Percentiles rank a stretch among this genome's conserved stretches.
Conservation (phyloP, 2,888 invertebrate species). For the Agriopis aurantiaria region DNA sequence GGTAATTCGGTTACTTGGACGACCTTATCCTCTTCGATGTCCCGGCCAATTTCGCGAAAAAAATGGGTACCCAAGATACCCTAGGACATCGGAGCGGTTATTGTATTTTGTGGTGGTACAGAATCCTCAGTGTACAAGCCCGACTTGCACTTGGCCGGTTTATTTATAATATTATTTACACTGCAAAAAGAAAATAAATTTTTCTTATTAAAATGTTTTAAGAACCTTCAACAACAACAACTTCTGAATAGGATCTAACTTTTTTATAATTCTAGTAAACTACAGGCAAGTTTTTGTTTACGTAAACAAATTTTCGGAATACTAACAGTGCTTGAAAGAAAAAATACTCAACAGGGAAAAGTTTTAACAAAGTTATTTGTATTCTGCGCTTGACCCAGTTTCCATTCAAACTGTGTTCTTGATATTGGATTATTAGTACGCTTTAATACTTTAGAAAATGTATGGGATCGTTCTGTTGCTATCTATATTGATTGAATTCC, state of each 20-base stretch:
- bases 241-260: slow-evolving; percentile 7
- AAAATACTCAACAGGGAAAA: slow-evolving; percentile 25
- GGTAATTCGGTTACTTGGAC: too few species aligned
- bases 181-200: too few species aligned
- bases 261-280: slow-evolving; percentile 15
- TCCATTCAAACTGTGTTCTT: slow-evolving; percentile 24
- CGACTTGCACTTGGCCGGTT: too few species aligned
- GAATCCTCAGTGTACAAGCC: too few species aligned
- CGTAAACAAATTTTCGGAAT: slow-evolving; percentile 23
- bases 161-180: too few species aligned
- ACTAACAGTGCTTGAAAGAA: slow-evolving; percentile 18
- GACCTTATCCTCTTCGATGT: too few species aligned
- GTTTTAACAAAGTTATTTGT: slow-evolving; percentile 41
- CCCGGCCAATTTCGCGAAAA: too few species aligned
- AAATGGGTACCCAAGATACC: too few species aligned
- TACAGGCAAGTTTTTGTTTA: slow-evolving; percentile 9
- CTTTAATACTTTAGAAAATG: neutral
- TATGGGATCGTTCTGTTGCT: slow-evolving; percentile 1
- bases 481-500: neutral
- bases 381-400: slow-evolving; percentile 34
- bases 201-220: slow-evolving; percentile 3
- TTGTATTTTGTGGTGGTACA: too few species aligned
- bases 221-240: neutral
- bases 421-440: neutral
- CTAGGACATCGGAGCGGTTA: too few species aligned